phyloP scores from a whole-genome alignment of 2,888 invertebrate genomes.

The Omphaloscelis lunosa region DNA sequence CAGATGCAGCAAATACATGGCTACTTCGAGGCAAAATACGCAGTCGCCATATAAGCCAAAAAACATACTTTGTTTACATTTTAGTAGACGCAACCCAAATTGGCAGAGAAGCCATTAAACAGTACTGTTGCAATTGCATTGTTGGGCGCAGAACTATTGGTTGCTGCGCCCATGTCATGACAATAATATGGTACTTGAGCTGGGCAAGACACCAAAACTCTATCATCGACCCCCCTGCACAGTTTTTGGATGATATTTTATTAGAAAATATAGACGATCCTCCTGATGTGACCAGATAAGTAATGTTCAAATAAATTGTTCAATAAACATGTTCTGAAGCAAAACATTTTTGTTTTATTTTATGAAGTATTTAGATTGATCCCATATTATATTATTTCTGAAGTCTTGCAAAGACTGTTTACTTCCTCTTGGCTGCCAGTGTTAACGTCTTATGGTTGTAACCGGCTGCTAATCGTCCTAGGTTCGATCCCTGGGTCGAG shows the following conservation, averaged over 20 bases:
- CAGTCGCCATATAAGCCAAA: conserved; percentile 17
- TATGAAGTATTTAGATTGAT: too few relatives aligned
- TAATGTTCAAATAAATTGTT: too few relatives aligned
- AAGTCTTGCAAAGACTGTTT: too few relatives aligned
- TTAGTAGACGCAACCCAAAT: neutral
- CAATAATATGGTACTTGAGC: conserved; percentile 10
- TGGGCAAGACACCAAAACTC: conserved; percentile 7
- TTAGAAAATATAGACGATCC: too few relatives aligned
- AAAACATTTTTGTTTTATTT: too few relatives aligned
- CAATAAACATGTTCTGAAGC: too few relatives aligned
- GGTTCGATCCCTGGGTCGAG: too few relatives aligned
- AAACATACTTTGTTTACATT: conserved; percentile 1
- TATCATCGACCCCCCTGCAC: conserved; percentile 16
- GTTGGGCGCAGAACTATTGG: conserved; percentile 13
- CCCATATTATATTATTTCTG: too few relatives aligned
- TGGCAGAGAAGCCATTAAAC: conserved; percentile 12
- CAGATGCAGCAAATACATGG: neutral
- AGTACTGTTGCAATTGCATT: conserved; percentile 16
- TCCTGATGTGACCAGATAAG: too few relatives aligned
- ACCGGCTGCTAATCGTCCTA: too few relatives aligned
- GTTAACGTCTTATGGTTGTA: too few relatives aligned
- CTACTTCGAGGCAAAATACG: conserved; percentile 13
- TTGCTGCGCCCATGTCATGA: conserved; percentile 20
- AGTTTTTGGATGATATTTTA: conserved; percentile 6
- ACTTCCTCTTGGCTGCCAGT: too few relatives aligned